Base-by-base conservation (phyloP, 2,888 invertebrate genomes). In the Drosophila birchii region DNA sequence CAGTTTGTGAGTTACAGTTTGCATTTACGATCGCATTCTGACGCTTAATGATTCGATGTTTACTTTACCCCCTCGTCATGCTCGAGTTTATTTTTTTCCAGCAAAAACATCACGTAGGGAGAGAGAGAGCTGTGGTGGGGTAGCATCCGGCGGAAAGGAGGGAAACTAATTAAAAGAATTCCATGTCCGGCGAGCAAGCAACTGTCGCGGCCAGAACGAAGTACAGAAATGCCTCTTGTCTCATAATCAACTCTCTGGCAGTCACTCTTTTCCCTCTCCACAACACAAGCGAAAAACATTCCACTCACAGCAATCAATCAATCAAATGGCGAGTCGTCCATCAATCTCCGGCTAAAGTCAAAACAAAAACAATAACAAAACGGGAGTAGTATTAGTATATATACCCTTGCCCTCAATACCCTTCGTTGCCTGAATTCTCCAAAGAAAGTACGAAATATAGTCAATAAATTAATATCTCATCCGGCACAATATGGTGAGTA, bases 261-360 rank as follows among this genome's bases (percentile, higher is more conserved):
- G 58, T 69, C 36, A 54, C 51, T 58, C 29, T 43, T 44, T 62
- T 18, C 20, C 8, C 23, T n/a, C n/a, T n/a, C 14, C n/a, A 18
- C 57, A 26, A 26, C 34, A 38, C 56, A 55, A 39, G 57, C 58
- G n/a, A 58, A 49, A 73, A 47, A 53, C 36, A 73, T 49, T 53
- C 60, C 49, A 36, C 60, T 60, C 59, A 55, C 53, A 53, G 71
- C 73, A 76, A 73, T 76, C 74, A 76, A 74, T 74, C 74, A 74
- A 74, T 74, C 77, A 74, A 60, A 41, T 23, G 20, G 23, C 71
- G 44, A 53, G 72, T 51, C 57, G 72, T 62, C 73, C 75, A 75
- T 75, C 75, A 75, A 77, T 75, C 75, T 72, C 78, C 9, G 63
- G 73, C 57, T 39, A 73, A 74, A 70, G 77, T 74, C 73, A 74